These are phyloP conservation scores for Oryzias celebensis DNA, from an alignment of 2,113 vertebrate genomes.

Conservation along the genomic window DNA sequence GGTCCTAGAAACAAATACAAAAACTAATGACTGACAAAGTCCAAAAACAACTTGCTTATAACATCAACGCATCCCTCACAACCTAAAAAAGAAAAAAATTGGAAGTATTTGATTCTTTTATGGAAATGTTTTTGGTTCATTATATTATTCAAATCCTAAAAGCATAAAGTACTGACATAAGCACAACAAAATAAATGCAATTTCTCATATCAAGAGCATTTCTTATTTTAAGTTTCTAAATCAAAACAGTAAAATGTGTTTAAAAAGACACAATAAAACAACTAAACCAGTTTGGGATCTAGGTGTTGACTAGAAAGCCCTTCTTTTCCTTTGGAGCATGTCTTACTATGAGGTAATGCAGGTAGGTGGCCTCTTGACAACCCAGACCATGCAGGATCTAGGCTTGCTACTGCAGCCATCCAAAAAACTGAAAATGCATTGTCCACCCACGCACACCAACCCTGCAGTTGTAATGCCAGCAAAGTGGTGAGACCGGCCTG, in stretches of 20 bases:
- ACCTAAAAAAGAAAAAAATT: slow-evolving; percentile 9
- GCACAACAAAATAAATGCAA: no score
- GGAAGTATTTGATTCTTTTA: slow-evolving; percentile 10
- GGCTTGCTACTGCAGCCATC: slow-evolving; percentile 11
- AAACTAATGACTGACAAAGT: slow-evolving; percentile 56
- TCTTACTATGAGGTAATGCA: slow-evolving; percentile 44
- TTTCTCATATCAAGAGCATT: no score
- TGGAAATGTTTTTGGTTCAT: neutral
- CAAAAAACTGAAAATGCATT: slow-evolving; percentile 37
- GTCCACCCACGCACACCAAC: slow-evolving; percentile 16
- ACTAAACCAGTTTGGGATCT: neutral
- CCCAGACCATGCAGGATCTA: slow-evolving; percentile 22
- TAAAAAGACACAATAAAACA: neutral
- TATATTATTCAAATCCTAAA: neutral
- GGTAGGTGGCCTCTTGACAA: slow-evolving; percentile 44
- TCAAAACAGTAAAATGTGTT: neutral
- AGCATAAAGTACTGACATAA: neutral
- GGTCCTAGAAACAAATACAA: slow-evolving; percentile 66
- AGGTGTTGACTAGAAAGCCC: slow-evolving; percentile 17
- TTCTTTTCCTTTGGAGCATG: slow-evolving; percentile 6
- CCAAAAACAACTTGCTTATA: slow-evolving; percentile 35
- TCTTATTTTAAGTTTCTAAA: neutral
- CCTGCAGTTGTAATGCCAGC: slow-evolving; percentile 33
- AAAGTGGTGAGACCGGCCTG: slow-evolving; percentile 31
- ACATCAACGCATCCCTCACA: slow-evolving; percentile 28